Percentiles rank a stretch among this genome's conserved stretches.
These are phyloP conservation scores for Himalopsyche tibetana DNA, from an alignment of 2,888 invertebrate species.

Conservation along the genomic window DNA sequence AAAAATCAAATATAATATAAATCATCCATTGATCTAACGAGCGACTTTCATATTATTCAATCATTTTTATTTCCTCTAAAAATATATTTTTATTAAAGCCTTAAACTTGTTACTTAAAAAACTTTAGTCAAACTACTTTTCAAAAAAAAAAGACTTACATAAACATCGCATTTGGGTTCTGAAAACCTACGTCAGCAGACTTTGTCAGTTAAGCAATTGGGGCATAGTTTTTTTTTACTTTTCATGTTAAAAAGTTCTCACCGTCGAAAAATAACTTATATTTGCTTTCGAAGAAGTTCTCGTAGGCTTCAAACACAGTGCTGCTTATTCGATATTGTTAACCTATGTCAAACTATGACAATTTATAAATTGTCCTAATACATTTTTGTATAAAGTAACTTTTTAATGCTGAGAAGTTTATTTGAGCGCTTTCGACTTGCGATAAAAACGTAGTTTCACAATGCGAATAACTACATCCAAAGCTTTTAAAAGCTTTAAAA, in stretches of 20 bases:
- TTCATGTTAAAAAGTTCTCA: slow-evolving; percentile 18
- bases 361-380: slow-evolving; percentile 2
- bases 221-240: slow-evolving; percentile 8
- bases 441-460: not conserved
- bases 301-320: not conserved
- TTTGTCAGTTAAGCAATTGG: slow-evolving; percentile 13
- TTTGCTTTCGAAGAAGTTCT: not conserved
- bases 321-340: slow-evolving; percentile 30
- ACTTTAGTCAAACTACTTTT: not conserved
- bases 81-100: not conserved
- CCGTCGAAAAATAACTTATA: not conserved
- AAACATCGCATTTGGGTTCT: not conserved
- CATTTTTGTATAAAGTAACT: slow-evolving; percentile 31
- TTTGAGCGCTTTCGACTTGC: not conserved
- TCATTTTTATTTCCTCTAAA: too few species aligned
- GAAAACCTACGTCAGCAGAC: slow-evolving; percentile 34
- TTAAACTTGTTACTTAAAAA: not conserved
- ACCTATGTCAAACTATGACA: slow-evolving; percentile 20
- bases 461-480: too few species aligned
- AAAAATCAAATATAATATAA: too few species aligned
- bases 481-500: too few species aligned
- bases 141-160: not conserved
- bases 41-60: too few species aligned
- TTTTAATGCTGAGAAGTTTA: slow-evolving; percentile 9
- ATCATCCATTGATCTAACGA: too few species aligned